phyloP scores from a whole-genome alignment of 2,797 vertebrate species.

The Epinephelus malabaricus region DNA sequence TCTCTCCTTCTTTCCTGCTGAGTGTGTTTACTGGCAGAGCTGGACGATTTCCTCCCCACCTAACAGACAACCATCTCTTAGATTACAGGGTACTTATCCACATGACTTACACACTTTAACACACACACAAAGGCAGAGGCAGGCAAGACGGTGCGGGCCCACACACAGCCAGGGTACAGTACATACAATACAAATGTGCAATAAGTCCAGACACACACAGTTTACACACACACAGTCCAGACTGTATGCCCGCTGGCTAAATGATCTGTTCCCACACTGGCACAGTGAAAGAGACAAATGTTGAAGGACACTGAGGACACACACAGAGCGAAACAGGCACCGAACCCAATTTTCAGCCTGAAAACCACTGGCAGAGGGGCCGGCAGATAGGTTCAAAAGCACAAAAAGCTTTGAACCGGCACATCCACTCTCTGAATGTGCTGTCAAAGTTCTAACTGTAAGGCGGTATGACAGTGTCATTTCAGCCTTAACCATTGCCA shows the following conservation, averaged over 20 bases:
- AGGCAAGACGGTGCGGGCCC: not conserved
- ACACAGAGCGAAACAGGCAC: constrained; percentile 43
- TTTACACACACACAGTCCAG: constrained; percentile 12
- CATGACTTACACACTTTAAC: constrained; percentile 23
- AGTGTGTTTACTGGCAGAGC: constrained; percentile 53
- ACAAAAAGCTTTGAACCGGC: constrained; percentile 50
- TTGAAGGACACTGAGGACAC: constrained; percentile 69
- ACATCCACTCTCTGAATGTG: constrained; percentile 37
- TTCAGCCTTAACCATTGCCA: constrained; percentile 29
- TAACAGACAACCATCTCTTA: constrained; percentile 24
- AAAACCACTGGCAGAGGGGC: constrained; percentile 44
- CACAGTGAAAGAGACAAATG: constrained; percentile 54
- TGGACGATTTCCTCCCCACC: constrained; percentile 37
- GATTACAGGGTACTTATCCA: constrained; percentile 36
- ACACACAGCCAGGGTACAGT: constrained; percentile 1
- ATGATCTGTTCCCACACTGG: constrained; percentile 51
- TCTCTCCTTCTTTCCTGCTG: constrained; percentile 35
- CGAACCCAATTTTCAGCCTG: constrained; percentile 52
- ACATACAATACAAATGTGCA: constrained; percentile 6
- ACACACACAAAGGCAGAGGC: not conserved
- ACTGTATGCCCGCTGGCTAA: constrained; percentile 34
- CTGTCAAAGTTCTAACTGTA: constrained; percentile 48
- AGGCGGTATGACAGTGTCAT: constrained; percentile 40
- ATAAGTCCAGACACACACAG: constrained; percentile 18
- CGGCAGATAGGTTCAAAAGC: constrained; percentile 49